Evolutionary conservation across 2,113 vertebrate genomes (phyloP), one percentile per base, ranked within the genome.

Genomic region (Pristiophorus japonicus): DNA sequence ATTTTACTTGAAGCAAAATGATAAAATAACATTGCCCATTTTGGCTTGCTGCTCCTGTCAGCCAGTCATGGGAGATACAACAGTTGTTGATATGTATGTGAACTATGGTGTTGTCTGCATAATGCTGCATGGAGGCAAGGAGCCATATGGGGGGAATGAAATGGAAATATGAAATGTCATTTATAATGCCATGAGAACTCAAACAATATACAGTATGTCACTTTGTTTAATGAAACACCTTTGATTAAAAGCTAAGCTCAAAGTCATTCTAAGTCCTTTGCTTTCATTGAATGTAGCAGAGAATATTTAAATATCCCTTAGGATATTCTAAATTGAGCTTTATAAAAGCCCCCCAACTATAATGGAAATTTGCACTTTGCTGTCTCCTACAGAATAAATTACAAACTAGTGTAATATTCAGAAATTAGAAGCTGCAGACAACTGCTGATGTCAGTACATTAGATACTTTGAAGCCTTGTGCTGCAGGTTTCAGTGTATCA

Each of bases 281-380:
- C 92, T 67, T 67, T 94, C 65, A 94, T 94, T 94, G 22, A 94
- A 65, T 42, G 65, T 94, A 65, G 38, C 20, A 45, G 92, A 94
- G 63, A 94, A 94, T 67, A 66, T 94, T 67, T 67, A 66, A 94
- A 94, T 42, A 94, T 94, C 92, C 92, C 92, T 94, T 94, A 94
- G 92, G 92, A 94, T 94, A 94, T 94, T 45, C 24, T 94, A 94
- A 94, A 94, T 91, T 67, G 92, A 94, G 91, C 91, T 93, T 93
- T 93, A 66, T 66, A 65, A 93, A 66, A 66, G 63, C 63, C 38
- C 38, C 30, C 20, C 4, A 12, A 12, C n/a, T 27, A 45, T 67
- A 94, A 94, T 94, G 63, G 65, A 67, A 94, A 94, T 67, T 94
- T 93, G 62, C 91, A 93, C 91, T 93, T 67, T 94, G 65, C 65